Conservation (phyloP, 2,113 vertebrate species). For the Chunga burmeisteri region DNA sequence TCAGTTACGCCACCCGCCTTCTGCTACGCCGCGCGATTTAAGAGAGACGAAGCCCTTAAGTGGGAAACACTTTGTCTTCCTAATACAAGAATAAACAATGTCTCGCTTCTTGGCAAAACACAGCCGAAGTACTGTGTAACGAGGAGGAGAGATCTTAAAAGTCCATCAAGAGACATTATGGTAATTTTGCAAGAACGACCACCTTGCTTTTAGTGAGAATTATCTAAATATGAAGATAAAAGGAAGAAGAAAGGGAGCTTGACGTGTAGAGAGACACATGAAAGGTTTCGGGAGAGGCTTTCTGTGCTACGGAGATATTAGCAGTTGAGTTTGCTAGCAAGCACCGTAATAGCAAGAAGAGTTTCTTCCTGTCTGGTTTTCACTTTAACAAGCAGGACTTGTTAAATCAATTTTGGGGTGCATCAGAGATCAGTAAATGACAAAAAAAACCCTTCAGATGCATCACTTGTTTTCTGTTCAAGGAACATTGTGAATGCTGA, state of each 20-base stretch:
- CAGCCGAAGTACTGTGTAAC: background rate
- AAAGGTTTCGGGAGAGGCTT: slow-evolving; percentile 40
- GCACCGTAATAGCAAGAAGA: background rate
- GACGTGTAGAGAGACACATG: slow-evolving; percentile 45
- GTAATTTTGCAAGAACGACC: slow-evolving; percentile 25
- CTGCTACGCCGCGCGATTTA: background rate
- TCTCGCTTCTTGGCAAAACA: slow-evolving; percentile 50
- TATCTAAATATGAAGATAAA: slow-evolving; percentile 64
- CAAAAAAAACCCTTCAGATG: background rate
- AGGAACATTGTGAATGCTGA: background rate
- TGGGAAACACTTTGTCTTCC: slow-evolving; percentile 55
- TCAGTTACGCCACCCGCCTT: background rate
- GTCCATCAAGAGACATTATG: slow-evolving; percentile 42
- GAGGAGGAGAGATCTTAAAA: slow-evolving; percentile 42
- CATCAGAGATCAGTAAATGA: background rate
- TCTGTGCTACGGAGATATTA: background rate
- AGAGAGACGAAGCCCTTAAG: slow-evolving; percentile 52
- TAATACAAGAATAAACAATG: slow-evolving; percentile 58
- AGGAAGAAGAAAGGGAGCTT: slow-evolving; percentile 48
- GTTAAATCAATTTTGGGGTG: background rate
- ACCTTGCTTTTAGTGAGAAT: slow-evolving; percentile 56
- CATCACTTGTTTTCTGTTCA: background rate
- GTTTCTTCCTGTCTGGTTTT: slow-evolving; percentile 20
- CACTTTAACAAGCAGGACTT: background rate
- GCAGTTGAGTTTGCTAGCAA: slow-evolving; percentile 29